These are phyloP conservation scores for Teleogryllus occipitalis DNA, from an alignment of 1,140 invertebrate genomes.

Conservation along the genomic window DNA sequence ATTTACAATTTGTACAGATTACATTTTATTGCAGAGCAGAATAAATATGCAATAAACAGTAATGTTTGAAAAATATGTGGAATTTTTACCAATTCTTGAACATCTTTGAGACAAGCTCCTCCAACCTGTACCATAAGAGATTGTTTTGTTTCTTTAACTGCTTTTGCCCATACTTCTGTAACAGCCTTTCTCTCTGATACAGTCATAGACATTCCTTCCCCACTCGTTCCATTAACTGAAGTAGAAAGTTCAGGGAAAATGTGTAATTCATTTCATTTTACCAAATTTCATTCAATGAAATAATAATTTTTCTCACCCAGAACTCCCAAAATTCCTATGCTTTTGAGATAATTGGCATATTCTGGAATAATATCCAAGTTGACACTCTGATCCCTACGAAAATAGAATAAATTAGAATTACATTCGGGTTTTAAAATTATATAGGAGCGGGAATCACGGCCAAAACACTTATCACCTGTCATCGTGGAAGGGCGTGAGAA, in stretches of 20 bases:
- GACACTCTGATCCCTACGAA: background rate
- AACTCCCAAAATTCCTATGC: conserved; percentile 12
- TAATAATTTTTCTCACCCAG: background rate
- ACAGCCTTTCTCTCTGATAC: conserved; percentile 59
- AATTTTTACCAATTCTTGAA: conserved; percentile 54
- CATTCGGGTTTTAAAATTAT: background rate
- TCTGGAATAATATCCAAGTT: conserved; percentile 7
- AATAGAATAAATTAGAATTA: background rate
- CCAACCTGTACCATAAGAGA: conserved; percentile 72
- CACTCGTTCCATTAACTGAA: conserved; percentile 68
- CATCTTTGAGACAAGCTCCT: conserved; percentile 59
- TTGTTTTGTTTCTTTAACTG: conserved; percentile 43
- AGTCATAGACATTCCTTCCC: conserved; percentile 64
- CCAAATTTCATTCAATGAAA: background rate
- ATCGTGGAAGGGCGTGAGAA: conserved; percentile 55
- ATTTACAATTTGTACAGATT: background rate
- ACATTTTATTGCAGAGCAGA: background rate
- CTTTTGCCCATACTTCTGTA: conserved; percentile 57
- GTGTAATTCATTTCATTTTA: background rate
- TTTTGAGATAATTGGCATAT: conserved; percentile 14
- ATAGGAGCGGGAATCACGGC: background rate
- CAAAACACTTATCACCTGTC: conserved; percentile 39
- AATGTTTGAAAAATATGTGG: background rate
- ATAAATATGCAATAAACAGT: background rate
- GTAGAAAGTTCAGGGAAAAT: conserved; percentile 23